Evolutionary conservation across 2,797 vertebrate species (phyloP).

Genomic region (Phrynocephalus vlangalii): DNA sequence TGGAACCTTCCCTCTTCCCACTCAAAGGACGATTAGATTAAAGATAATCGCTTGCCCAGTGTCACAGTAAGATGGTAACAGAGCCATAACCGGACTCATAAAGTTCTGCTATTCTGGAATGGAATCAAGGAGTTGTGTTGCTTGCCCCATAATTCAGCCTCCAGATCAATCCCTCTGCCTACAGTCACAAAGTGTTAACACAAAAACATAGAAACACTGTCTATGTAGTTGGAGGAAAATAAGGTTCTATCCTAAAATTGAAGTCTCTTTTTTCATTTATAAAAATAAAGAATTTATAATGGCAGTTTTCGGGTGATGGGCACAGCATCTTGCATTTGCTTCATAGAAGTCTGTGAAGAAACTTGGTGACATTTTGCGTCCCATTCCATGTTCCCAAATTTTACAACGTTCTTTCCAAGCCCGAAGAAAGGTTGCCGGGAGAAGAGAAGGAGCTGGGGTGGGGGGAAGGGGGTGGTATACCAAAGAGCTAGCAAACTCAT

Average conservation of each 20-base stretch:
- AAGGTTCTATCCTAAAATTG: fast-evolving
- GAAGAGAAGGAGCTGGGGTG: constrained; percentile 19
- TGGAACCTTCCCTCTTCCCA: too few relatives aligned
- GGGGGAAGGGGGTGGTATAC: not conserved
- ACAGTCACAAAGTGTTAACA: not conserved
- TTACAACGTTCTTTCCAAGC: not conserved
- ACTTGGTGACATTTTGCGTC: not conserved
- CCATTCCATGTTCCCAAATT: not conserved
- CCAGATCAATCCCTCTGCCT: not conserved
- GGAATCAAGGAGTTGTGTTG: not conserved
- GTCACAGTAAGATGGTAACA: not conserved
- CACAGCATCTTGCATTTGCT: not conserved
- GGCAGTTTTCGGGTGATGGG: not conserved
- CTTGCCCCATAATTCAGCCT: not conserved
- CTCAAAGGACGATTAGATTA: not conserved
- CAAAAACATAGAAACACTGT: not conserved
- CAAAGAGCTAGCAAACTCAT: not conserved
- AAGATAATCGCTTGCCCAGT: not conserved
- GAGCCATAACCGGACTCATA: not conserved
- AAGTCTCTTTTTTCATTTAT: constrained; percentile 1
- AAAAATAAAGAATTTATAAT: not conserved
- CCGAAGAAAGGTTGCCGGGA: not conserved
- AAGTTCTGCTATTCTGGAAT: not conserved
- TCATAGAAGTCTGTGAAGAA: fast-evolving
- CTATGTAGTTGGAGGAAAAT: fast-evolving